Evolutionary conservation across 2,888 invertebrate species (phyloP).

Genomic region (Pantelozetes paolii): DNA sequence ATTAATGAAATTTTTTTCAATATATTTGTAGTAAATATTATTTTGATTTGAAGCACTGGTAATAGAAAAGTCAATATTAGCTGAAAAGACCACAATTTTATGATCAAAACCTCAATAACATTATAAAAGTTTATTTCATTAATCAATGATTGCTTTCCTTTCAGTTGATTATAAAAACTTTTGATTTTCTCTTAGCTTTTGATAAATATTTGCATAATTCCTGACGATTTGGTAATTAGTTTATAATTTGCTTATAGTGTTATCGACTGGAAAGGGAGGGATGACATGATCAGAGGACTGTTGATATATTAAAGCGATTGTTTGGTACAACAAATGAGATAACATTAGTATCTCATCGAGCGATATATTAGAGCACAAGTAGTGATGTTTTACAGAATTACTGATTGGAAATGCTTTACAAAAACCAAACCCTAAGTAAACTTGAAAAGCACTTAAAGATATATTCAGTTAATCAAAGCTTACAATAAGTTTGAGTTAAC

Average conservation of each 20-base stretch:
- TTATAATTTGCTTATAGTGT: no score
- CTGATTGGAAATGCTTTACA: background rate
- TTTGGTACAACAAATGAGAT: background rate
- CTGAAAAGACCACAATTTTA: background rate
- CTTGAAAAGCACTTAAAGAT: background rate
- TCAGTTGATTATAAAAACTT: no score
- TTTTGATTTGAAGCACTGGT: background rate
- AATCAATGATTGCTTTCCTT: background rate
- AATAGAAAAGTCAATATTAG: no score
- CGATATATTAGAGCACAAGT: background rate
- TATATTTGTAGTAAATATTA: background rate
- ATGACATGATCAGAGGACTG: background rate
- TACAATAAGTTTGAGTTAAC: background rate
- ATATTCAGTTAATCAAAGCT: constrained; percentile 20
- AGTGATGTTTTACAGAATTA: background rate
- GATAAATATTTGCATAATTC: no score
- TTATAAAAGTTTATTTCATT: background rate
- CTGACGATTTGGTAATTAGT: no score
- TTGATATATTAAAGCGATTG: background rate
- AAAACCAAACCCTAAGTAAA: background rate
- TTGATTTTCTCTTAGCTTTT: no score
- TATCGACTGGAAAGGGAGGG: no score
- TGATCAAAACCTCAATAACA: constrained; percentile 2
- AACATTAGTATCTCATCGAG: constrained; percentile 20
- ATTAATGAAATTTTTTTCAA: background rate